Percentiles rank a stretch among this genome's conserved stretches.
These are phyloP conservation scores for Orthonyx spaldingii DNA, from an alignment of 2,113 vertebrate genomes.

Conservation along the genomic window DNA sequence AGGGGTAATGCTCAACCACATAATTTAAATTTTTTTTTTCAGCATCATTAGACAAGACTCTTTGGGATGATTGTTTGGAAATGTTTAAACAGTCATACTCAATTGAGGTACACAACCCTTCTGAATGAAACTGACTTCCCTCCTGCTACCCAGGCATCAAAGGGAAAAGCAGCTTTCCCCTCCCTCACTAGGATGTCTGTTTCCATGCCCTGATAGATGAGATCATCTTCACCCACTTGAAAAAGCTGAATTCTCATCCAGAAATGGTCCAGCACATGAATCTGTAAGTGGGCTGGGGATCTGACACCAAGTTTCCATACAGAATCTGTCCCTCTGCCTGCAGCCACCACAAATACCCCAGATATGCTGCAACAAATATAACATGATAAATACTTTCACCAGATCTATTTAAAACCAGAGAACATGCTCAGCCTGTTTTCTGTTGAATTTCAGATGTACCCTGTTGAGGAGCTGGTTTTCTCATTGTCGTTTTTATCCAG, in stretches of 20 bases:
- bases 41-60: neutral
- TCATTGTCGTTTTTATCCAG: neutral
- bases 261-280: neutral
- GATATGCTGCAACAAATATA: neutral
- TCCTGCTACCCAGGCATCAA: neutral
- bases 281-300: neutral
- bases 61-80: neutral
- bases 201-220: neutral
- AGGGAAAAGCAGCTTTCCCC: neutral
- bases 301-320: neutral
- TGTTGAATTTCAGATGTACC: neutral
- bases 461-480: neutral
- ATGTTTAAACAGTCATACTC: neutral
- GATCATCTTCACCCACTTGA: neutral
- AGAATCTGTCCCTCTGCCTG: neutral
- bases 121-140: neutral
- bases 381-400: slow-evolving; percentile 14
- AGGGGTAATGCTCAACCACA: neutral
- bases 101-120: neutral
- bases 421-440: neutral
- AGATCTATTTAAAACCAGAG: slow-evolving; percentile 30
- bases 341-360: slow-evolving; percentile 1
- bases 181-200: neutral
- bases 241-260: neutral
- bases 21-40: neutral